These are phyloP conservation scores for Girardinichthys multiradiatus DNA, from an alignment of 2,113 vertebrate species.

Conservation along the genomic window DNA sequence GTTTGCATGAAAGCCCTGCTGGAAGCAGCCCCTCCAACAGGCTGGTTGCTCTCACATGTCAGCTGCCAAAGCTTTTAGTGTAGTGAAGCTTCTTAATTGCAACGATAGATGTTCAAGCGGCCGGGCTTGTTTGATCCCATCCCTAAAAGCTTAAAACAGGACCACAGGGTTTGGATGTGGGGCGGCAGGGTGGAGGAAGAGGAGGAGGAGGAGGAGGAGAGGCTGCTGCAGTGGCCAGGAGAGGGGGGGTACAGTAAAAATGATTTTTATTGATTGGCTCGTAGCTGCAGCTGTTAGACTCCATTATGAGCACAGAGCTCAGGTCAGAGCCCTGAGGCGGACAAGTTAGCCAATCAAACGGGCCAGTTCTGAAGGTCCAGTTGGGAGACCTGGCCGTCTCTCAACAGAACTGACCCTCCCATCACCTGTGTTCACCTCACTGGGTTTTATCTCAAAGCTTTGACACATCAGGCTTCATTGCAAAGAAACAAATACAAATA, in stretches of 20 bases:
- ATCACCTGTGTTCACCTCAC: slow-evolving; percentile 5
- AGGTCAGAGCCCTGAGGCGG: slow-evolving; percentile 64
- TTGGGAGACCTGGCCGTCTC: slow-evolving; percentile 28
- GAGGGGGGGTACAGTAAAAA: slow-evolving; percentile 67
- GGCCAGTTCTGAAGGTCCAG: slow-evolving; percentile 53
- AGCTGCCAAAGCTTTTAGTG: slow-evolving; percentile 62
- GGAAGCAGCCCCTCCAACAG: neutral
- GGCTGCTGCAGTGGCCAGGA: slow-evolving; percentile 41
- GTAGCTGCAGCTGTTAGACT: slow-evolving; percentile 74
- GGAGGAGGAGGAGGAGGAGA: slow-evolving; percentile 32
- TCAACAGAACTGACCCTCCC: no score
- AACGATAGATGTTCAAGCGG: slow-evolving; percentile 72
- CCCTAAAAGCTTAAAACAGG: slow-evolving; percentile 79
- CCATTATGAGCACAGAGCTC: slow-evolving; percentile 73
- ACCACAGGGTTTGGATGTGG: slow-evolving; percentile 81
- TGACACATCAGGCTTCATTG: neutral
- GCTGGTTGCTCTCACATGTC: slow-evolving; percentile 30
- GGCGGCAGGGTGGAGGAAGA: slow-evolving; percentile 28
- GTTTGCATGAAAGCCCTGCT: neutral
- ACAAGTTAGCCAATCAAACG: slow-evolving; percentile 61
- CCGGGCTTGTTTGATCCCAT: slow-evolving; percentile 59
- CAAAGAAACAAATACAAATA: slow-evolving; percentile 21
- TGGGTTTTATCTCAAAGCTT: slow-evolving; percentile 28
- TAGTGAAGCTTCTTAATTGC: slow-evolving; percentile 51
- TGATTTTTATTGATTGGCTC: slow-evolving; percentile 81